phyloP scores from a whole-genome alignment of 2,888 invertebrate genomes.

The Cataglyphis livida region DNA sequence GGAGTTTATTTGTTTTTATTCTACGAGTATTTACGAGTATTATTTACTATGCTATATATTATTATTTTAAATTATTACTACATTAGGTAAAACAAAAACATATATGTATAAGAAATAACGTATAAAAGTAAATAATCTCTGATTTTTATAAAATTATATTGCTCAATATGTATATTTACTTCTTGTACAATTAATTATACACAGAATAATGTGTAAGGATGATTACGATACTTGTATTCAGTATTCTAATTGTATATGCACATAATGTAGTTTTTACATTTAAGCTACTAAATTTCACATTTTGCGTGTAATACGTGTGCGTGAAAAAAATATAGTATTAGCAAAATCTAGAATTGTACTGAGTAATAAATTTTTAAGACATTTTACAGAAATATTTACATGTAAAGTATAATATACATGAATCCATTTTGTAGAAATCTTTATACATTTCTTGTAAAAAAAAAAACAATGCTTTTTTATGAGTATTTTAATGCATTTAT shows the following conservation, averaged over 20 bases:
- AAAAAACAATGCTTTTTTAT: background rate
- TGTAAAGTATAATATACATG: slow-evolving; percentile 3
- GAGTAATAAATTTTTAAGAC: slow-evolving; percentile 1
- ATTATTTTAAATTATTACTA: background rate
- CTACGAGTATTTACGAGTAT: background rate
- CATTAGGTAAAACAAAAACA: background rate
- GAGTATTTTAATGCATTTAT: slow-evolving; percentile 4
- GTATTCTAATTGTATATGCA: slow-evolving; percentile 71
- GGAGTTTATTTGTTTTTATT: slow-evolving; percentile 26
- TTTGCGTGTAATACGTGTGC: background rate
- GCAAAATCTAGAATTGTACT: background rate
- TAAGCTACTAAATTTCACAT: slow-evolving; percentile 37
- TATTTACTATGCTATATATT: background rate
- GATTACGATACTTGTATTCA: slow-evolving; percentile 76
- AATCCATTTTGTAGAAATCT: slow-evolving; percentile 64
- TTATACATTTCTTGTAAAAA: background rate
- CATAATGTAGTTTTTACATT: slow-evolving; percentile 61
- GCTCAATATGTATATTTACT: slow-evolving; percentile 1
- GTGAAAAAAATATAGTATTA: background rate
- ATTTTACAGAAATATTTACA: background rate
- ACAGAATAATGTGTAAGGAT: slow-evolving; percentile 50
- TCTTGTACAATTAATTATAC: slow-evolving; percentile 14
- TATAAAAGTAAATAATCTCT: slow-evolving; percentile 20
- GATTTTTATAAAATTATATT: slow-evolving; percentile 18
- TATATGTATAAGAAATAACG: background rate